Evolutionary conservation across 2,113 vertebrate species (phyloP).

Genomic region (Oncorhynchus keta): DNA sequence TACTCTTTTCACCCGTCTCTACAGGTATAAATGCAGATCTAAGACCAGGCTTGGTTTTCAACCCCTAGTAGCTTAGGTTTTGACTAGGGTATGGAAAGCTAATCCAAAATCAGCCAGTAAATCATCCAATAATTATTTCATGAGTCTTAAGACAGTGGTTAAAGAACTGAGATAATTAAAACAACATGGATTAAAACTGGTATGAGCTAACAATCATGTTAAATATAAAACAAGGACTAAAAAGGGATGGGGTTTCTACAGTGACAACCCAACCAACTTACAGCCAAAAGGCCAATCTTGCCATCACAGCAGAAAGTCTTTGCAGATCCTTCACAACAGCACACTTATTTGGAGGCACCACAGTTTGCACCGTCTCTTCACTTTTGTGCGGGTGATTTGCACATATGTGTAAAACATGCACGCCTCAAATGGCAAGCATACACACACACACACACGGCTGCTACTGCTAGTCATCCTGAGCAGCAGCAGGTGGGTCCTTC

Average conservation of each 20-base stretch:
- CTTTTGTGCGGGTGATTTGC: background rate
- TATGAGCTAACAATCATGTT: background rate
- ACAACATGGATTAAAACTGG: background rate
- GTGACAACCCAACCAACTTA: background rate
- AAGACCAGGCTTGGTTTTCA: background rate
- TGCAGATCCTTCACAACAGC: background rate
- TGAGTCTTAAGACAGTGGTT: background rate
- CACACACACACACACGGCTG: background rate
- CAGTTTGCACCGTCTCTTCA: background rate
- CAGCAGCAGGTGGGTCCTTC: conserved; percentile 22
- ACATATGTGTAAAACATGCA: background rate
- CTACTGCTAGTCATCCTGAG: conserved; percentile 3
- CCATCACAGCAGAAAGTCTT: background rate
- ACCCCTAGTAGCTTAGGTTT: background rate
- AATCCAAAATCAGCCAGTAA: too few species aligned
- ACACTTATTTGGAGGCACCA: background rate
- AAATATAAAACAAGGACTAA: background rate
- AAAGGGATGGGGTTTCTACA: background rate
- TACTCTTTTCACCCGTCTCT: background rate
- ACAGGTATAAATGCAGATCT: background rate
- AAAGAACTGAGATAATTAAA: background rate
- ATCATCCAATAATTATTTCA: background rate
- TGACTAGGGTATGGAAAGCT: background rate
- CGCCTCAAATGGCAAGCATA: background rate
- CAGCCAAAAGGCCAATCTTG: background rate